Percentiles rank a stretch among this genome's conserved stretches.
phyloP scores from a whole-genome alignment of 1,140 invertebrate genomes.

The Archivesica marissinica region DNA sequence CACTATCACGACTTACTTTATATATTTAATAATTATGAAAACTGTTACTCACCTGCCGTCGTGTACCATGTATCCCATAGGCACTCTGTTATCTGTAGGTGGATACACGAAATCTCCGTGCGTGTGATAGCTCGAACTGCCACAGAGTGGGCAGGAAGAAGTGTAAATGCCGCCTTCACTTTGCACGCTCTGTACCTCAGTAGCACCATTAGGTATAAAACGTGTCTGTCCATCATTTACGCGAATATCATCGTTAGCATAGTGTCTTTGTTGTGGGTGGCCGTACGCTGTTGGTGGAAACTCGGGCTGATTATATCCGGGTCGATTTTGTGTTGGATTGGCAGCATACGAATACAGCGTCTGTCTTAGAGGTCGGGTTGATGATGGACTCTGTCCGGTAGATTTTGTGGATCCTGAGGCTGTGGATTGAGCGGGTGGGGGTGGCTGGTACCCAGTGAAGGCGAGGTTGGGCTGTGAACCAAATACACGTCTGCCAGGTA shows the following conservation, averaged over 20 bases:
- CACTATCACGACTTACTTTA: too few species aligned
- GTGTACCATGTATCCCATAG: constrained; percentile 64
- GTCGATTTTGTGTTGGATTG: constrained; percentile 54
- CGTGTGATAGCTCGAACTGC: constrained; percentile 68
- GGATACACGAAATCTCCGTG: constrained; percentile 72
- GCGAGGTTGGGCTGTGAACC: constrained; percentile 51
- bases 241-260: constrained; percentile 68
- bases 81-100: constrained; percentile 56
- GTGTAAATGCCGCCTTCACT: constrained; percentile 40
- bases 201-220: constrained; percentile 51
- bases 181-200: constrained; percentile 30
- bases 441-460: constrained; percentile 54
- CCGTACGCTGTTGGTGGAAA: constrained; percentile 27
- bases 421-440: constrained; percentile 9
- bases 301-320: neutral
- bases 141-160: constrained; percentile 72
- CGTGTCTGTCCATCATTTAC: constrained; percentile 55
- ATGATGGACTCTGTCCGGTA: neutral
- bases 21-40: too few species aligned
- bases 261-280: constrained; percentile 56
- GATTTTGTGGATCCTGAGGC: constrained; percentile 42
- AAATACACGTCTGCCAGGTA: constrained; percentile 53
- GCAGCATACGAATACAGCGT: constrained; percentile 61
- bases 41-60: constrained; percentile 58
- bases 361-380: constrained; percentile 44